phyloP scores from a whole-genome alignment of 2,797 vertebrate genomes.

The Argyrosomus regius region DNA sequence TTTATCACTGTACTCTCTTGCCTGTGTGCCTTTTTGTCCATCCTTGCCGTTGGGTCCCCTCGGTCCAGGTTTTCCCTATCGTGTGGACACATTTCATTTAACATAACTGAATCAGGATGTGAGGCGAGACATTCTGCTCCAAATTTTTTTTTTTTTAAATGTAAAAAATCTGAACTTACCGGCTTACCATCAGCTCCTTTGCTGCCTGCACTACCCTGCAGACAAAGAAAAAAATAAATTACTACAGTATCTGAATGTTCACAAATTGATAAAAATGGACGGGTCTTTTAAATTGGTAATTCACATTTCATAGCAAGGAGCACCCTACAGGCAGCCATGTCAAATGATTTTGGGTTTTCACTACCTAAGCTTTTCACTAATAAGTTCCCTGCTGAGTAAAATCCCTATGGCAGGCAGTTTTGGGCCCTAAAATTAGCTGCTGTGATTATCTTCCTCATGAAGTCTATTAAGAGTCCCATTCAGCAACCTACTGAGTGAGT shows the following conservation, averaged over 20 bases:
- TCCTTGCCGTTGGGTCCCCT: conserved; percentile 80
- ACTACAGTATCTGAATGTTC: conserved; percentile 38
- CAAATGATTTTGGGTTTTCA: conserved; percentile 54
- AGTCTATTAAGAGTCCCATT: conserved; percentile 63
- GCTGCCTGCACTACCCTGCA: conserved; percentile 80
- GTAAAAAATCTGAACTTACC: conserved; percentile 70
- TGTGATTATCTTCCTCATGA: conserved; percentile 66
- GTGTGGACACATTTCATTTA: conserved; percentile 29
- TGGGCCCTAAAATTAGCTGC: conserved; percentile 65
- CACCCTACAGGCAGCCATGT: conserved; percentile 51
- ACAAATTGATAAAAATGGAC: conserved; percentile 62
- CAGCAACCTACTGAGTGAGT: conserved; percentile 47
- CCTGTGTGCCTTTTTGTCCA: conserved; percentile 82
- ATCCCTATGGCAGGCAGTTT: conserved; percentile 60
- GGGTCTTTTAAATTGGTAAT: conserved; percentile 63
- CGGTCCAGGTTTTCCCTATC: conserved; percentile 83
- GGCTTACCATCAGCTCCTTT: conserved; percentile 83
- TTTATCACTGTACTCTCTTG: conserved; percentile 40
- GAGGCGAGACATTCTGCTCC: conserved; percentile 18
- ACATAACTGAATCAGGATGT: conserved; percentile 14
- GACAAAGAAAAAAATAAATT: conserved; percentile 38
- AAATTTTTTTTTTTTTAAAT: not conserved
- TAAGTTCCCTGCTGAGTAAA: conserved; percentile 65
- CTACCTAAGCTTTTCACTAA: conserved; percentile 65
- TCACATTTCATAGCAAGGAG: conserved; percentile 57